Base-by-base conservation (phyloP, 1,140 invertebrate genomes). In the Drosophila novamexicana region DNA sequence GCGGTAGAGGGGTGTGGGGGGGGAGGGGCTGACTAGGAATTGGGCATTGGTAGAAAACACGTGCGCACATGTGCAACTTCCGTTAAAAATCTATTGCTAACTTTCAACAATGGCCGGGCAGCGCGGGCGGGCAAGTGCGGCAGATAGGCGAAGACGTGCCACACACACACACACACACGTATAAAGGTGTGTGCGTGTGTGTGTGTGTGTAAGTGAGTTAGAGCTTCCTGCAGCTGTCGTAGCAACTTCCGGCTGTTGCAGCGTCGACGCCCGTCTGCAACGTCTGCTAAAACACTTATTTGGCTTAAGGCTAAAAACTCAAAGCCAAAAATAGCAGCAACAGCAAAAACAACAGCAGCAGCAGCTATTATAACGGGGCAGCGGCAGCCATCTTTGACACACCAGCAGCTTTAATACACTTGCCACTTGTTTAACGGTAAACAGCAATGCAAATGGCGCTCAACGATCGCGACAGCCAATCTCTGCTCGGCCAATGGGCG, bases 11-110 rank as follows among this genome's bases (percentile, higher is more conserved):
- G 29, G 29, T 6, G 44, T 1, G 49, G 14, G 56, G 49, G 1
- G 50, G 45, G n/a, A n/a, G 22, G 2, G 22, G 22, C 22, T 34
- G 53, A 47, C 12, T 22, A 29, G 32, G 34, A 10, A 37, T 29
- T 44, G 53, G 50, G 32, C 70, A 63, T 40, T 63, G 58, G 39
- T 36, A 75, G 71, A 73, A 79, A 83, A 89, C 80, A 89, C 84
- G 84, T 89, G 84, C 84, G 84, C 84, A 88, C 84, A 88, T 88
- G 84, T 88, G 84, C 84, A 88, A 88, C 84, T 88, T 88, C 84
- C 84, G 84, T 80, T 88, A 80, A 88, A 86, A 88, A 88, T 89
- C 84, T 89, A 88, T 88, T 88, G 85, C 84, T 84, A 88, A 89
- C 84, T 88, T 88, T 88, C 84, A 88, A 89, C 84, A 88, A 89